phyloP scores from a whole-genome alignment of 2,797 vertebrate genomes.

The Argentina silus region DNA sequence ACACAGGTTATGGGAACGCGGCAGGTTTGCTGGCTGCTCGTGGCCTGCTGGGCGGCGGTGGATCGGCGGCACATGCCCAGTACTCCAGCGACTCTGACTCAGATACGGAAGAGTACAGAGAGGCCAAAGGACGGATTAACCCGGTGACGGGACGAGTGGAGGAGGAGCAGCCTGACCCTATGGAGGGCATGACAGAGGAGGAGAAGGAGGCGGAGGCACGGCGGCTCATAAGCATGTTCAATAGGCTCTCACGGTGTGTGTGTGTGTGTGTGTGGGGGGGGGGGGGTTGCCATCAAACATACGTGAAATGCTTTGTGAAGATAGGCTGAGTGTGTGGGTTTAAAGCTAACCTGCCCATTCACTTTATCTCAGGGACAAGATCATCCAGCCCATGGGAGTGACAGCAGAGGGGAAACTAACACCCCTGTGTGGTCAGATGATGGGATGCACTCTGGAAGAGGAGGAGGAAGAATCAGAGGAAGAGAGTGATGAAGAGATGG shows the following conservation, averaged over 20 bases:
- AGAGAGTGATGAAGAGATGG: slow-evolving; percentile 34
- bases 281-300: neutral
- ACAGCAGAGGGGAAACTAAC: slow-evolving; percentile 66
- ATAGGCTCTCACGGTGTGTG: slow-evolving; percentile 71
- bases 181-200: slow-evolving; percentile 93
- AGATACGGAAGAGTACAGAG: slow-evolving; percentile 74
- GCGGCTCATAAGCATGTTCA: slow-evolving; percentile 89
- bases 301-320: neutral
- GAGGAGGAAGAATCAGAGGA: slow-evolving; percentile 50
- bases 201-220: slow-evolving; percentile 92
- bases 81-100: slow-evolving; percentile 81
- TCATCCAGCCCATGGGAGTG: slow-evolving; percentile 75
- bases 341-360: neutral
- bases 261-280: slow-evolving; percentile 16
- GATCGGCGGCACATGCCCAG: slow-evolving; percentile 29
- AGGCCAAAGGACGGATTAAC: slow-evolving; percentile 83
- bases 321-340: neutral
- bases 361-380: slow-evolving; percentile 61
- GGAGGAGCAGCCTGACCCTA: slow-evolving; percentile 86
- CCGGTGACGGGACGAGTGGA: slow-evolving; percentile 91
- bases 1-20: slow-evolving; percentile 84
- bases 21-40: slow-evolving; percentile 79
- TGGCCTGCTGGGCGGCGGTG: slow-evolving; percentile 54
- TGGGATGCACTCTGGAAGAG: slow-evolving; percentile 46
- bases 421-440: slow-evolving; percentile 64